Evolutionary conservation across 2,888 invertebrate species (phyloP), one percentile per base, ranked within the genome.

Genomic region (Gortyna flavago): DNA sequence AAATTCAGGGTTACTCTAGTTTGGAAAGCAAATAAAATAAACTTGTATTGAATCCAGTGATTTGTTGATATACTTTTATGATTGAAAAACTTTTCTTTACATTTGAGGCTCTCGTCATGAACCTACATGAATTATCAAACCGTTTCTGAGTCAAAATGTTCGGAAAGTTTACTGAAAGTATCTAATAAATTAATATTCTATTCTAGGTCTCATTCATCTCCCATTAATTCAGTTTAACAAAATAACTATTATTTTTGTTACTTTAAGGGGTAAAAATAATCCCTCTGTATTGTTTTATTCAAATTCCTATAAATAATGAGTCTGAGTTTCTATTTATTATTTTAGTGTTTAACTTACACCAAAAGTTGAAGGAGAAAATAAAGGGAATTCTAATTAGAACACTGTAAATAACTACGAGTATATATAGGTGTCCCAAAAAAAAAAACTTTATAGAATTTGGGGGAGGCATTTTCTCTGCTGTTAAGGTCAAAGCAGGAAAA

Each of bases 11-110:
- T 21, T 32, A 32, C 6, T 67, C 32, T 71, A 44, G 59, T 83
- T 83, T n/a, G 1, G 13, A 78, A 72, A 81, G 29, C 16, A 81
- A 72, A 72, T 77, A 83, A 41, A 57, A 65, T 2, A 32, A 79
- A 75, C 38, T 81, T 62, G 6, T 71, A 68, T 57, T 25, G 25
- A 44, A 57, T 29, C 41, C 25, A 70, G 57, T 35, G 38, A 64
- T 70, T 57, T 2, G 51, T 54, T 66, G 38, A 35, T 16, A 21
- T 35, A n/a, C 44, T 54, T 54, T 61, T 38, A 38, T 57, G 18
- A 41, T 8, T 51, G 13, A 65, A 65, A 65, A 38, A 13, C 16
- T 18, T 35, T 66, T 48, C 29, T 74, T 38, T 62, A 51, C 0
- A 41, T 48, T 59, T 48, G 25, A 57, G 18, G 9, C 57, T 69